Evolutionary conservation across 2,113 vertebrate species (phyloP).

Genomic region (Sinocyclocheilus maitianheensis): DNA sequence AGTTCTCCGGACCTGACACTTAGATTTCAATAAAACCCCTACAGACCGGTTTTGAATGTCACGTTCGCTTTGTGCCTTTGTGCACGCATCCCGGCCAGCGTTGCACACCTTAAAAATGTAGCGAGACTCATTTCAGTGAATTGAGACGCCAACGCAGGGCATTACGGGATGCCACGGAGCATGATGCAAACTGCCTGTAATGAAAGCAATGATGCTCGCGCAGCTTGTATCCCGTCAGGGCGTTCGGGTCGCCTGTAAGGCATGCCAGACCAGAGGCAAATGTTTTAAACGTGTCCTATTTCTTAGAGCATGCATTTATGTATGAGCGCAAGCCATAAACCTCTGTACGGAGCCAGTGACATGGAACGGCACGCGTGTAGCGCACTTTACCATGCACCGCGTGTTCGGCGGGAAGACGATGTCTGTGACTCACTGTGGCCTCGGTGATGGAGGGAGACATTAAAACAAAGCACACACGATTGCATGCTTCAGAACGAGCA

Average conservation of each 20-base stretch:
- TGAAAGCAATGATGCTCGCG: conserved; percentile 37
- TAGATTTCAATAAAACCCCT: background rate
- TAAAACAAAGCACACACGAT: background rate
- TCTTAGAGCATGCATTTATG: conserved; percentile 55
- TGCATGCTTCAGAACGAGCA: background rate
- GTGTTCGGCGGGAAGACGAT: background rate
- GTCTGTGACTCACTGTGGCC: background rate
- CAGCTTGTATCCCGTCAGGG: conserved; percentile 17
- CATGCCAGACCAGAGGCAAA: conserved; percentile 37
- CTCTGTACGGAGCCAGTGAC: conserved; percentile 18
- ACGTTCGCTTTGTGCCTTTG: background rate
- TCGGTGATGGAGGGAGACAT: background rate
- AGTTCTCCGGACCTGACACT: background rate
- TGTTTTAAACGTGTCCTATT: conserved; percentile 49
- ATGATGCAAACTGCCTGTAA: conserved; percentile 46
- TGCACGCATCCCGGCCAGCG: background rate
- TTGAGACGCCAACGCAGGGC: background rate
- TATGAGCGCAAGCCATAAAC: conserved; percentile 55
- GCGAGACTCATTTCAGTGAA: background rate
- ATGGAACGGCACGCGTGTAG: conserved; percentile 31
- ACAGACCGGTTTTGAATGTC: conserved; percentile 9
- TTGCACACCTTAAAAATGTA: background rate
- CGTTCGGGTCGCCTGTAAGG: conserved; percentile 7
- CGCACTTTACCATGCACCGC: background rate
- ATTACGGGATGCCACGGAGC: background rate